Evolutionary conservation across 2,888 invertebrate species (phyloP).

Genomic region (Thera britannica): DNA sequence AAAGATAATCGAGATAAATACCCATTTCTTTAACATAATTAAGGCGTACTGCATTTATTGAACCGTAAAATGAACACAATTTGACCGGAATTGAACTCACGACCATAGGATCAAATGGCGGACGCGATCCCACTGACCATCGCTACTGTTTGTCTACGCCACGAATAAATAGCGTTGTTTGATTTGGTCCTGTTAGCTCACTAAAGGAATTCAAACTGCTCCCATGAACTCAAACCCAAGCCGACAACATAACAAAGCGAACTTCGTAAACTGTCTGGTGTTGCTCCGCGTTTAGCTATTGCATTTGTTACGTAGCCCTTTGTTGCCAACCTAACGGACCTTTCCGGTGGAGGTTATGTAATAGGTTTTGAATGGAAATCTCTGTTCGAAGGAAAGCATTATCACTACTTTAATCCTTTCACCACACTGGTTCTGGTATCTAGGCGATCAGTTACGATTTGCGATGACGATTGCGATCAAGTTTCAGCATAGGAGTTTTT

Average conservation of each 20-base stretch:
- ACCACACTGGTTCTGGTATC: no score
- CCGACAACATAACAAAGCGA: constrained; percentile 9
- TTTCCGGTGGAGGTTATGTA: constrained; percentile 15
- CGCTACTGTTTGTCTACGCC: background rate
- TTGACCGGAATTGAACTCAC: no score
- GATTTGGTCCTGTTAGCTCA: background rate
- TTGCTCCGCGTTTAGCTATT: constrained; percentile 31
- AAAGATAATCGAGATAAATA: no score
- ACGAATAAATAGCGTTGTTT: background rate
- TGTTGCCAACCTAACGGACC: constrained; percentile 21
- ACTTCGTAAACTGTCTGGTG: constrained; percentile 17
- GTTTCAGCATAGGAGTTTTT: no score
- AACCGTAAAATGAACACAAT: no score
- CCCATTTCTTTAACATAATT: no score
- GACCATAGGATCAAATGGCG: background rate
- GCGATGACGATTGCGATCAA: no score
- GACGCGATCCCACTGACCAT: background rate
- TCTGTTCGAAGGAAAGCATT: background rate
- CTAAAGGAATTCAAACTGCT: background rate
- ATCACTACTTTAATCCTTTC: no score
- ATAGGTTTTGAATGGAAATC: background rate
- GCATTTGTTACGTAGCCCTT: constrained; percentile 33
- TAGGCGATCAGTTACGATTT: no score
- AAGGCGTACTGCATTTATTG: no score
- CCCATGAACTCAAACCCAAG: constrained; percentile 1